Conservation (phyloP, 2,113 vertebrate species). For the Seriola dumerili region DNA sequence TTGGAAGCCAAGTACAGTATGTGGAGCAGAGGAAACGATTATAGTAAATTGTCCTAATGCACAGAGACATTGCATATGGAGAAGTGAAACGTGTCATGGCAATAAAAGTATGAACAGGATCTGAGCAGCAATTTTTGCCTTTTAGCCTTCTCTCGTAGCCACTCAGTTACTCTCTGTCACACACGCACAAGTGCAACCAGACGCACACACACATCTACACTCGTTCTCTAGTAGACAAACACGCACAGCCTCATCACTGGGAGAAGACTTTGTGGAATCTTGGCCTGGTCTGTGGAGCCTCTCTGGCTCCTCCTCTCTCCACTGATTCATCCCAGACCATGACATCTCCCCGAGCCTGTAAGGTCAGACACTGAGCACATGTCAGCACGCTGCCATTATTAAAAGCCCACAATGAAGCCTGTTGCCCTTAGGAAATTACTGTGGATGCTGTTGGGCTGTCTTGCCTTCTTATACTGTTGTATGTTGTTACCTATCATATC, state of each 20-base stretch:
- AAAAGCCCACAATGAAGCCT: constrained; percentile 18
- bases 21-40: constrained; percentile 32
- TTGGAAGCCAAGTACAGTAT: constrained; percentile 6
- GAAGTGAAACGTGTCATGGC: constrained; percentile 36
- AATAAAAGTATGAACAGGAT: constrained; percentile 32
- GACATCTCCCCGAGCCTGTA: constrained; percentile 47
- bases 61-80: constrained; percentile 24
- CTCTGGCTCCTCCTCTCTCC: constrained; percentile 49
- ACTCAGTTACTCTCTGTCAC: constrained; percentile 25
- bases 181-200: not conserved
- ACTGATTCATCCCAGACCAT: constrained; percentile 63
- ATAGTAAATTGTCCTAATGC: constrained; percentile 22
- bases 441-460: not conserved
- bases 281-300: constrained; percentile 43
- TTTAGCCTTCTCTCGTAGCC: constrained; percentile 11
- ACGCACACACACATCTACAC: constrained; percentile 11
- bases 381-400: constrained; percentile 39
- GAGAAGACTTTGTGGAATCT: constrained; percentile 61
- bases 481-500: not conserved
- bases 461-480: not conserved
- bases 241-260: constrained; percentile 30
- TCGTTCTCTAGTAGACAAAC: constrained; percentile 24
- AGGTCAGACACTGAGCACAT: constrained; percentile 48
- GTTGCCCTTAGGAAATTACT: constrained; percentile 30
- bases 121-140: not conserved